Base-by-base conservation (phyloP, 2,113 vertebrate species). In the Phyllostomus hastatus region DNA sequence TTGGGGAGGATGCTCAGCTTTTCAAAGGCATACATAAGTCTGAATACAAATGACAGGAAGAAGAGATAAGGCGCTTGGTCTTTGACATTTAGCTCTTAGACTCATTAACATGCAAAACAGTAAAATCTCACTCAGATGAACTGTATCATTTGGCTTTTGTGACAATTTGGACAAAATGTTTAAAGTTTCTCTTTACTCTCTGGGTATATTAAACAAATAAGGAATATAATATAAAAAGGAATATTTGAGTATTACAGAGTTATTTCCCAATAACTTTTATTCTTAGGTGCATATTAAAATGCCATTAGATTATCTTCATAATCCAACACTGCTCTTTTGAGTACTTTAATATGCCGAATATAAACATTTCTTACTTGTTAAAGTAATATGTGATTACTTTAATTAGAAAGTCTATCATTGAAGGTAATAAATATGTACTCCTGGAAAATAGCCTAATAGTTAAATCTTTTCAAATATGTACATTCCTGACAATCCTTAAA, bases 351-450 rank as follows among this genome's bases (percentile, higher is more conserved):
- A 72, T 31, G 22, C n/a, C 75, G 41, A 69, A 82, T 90, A 38
- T 10, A 84, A 92, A 61, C 28, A 6, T 22, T 54, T 73, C 46
- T 24, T 50, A 90, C 66, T 86, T 95, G 43, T 80, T 84, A 90
- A 78, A 72, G 78, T 83, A 86, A 70, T 79, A 86, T 80, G 83
- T 96, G 70, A 93, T 88, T 96, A 79, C 41, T 83, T 69, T 90
- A 73, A 76, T 92, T 84, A 88, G 41, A 81, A 94, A 81, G 48
- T 57, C 33, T 38, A 48, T 81, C 35, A 28, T 41, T 88, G 70
- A 90, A 70, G 19, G 10, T 92, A 38, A 96, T 54, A 90, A 96
- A 88, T 92, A 75, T 15, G 10, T 64, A 80, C 20, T 69, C 26
- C 33, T 75, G 10, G 64, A 95, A 96, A 87, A 92, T 66, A 84